Conservation (phyloP, 2,888 invertebrate species). For the Tridacna gigas region DNA sequence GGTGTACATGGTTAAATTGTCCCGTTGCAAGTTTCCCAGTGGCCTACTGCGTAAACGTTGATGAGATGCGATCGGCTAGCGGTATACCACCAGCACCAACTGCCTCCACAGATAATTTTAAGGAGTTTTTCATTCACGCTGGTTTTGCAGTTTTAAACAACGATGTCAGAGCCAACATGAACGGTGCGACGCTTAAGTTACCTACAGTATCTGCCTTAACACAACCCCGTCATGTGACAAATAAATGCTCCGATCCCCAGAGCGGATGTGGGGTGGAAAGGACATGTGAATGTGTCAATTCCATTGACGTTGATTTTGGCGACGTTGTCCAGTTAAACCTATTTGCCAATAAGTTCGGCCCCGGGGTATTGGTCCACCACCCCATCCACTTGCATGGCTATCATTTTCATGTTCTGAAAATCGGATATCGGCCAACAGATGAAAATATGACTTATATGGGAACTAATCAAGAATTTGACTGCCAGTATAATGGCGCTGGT, state of each 20-base stretch:
- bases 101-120: constrained; percentile 25
- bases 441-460: neutral
- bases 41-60: constrained; percentile 8
- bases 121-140: constrained; percentile 40
- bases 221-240: constrained; percentile 33
- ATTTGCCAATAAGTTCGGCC: constrained; percentile 5
- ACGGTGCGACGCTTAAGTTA: constrained; percentile 27
- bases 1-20: constrained; percentile 59
- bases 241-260: constrained; percentile 12
- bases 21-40: constrained; percentile 28
- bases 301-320: constrained; percentile 33
- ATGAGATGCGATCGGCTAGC: constrained; percentile 5
- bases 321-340: constrained; percentile 45
- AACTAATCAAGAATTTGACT: constrained; percentile 25
- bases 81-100: constrained; percentile 3
- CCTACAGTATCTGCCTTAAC: constrained; percentile 42
- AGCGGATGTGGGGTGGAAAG: constrained; percentile 35
- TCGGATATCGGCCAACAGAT: constrained; percentile 27
- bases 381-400: constrained; percentile 50
- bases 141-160: constrained; percentile 11
- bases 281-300: constrained; percentile 27
- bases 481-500: neutral
- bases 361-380: constrained; percentile 17
- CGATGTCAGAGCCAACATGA: constrained; percentile 14
- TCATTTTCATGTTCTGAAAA: constrained; percentile 39